Conservation (phyloP, 1,140 invertebrate genomes). For the Diuraphis noxia region DNA sequence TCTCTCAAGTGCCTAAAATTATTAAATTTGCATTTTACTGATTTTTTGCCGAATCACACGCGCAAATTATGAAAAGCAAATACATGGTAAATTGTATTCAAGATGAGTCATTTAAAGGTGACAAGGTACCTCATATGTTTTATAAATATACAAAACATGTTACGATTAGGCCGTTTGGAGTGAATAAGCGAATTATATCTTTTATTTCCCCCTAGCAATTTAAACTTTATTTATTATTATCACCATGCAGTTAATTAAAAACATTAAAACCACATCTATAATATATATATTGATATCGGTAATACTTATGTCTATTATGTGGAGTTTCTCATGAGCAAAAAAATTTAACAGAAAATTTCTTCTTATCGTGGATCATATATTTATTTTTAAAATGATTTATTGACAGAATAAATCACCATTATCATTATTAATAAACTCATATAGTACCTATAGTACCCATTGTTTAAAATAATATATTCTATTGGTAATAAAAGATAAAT, state of each 20-base stretch:
- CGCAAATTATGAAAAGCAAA: background rate
- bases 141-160: background rate
- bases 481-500: background rate
- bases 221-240: background rate
- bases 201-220: background rate
- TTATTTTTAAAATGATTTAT: background rate
- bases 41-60: background rate
- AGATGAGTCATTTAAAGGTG: too few relatives aligned
- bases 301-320: background rate
- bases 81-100: background rate
- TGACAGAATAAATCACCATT: background rate
- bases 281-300: background rate
- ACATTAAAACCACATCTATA: background rate
- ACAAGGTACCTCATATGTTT: background rate
- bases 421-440: background rate
- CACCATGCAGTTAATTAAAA: background rate
- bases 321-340: background rate
- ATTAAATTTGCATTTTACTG: background rate
- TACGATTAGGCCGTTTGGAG: background rate
- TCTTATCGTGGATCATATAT: background rate
- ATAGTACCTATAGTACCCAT: background rate
- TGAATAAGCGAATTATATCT: background rate
- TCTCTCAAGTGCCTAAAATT: background rate
- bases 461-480: background rate
- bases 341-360: background rate